Base-by-base conservation (phyloP, 2,888 invertebrate genomes). In the Pseudococcus longispinus region DNA sequence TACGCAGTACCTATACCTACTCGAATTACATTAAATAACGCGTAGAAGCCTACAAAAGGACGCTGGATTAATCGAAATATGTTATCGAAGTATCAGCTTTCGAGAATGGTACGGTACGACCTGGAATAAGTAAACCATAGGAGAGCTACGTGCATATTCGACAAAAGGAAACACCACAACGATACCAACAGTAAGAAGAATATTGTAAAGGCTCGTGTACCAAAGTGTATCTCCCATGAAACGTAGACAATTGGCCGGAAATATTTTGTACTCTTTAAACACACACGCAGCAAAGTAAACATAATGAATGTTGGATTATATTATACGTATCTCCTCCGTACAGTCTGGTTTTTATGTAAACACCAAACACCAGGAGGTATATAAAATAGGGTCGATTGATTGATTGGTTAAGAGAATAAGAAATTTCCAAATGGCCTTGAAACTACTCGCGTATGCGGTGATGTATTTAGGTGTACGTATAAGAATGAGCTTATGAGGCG, bases 161-260 rank as follows among this genome's bases (percentile, higher is more conserved):
- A 60, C 60, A 20, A 20, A 55, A n/a, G 60, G 20, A 55, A n/a
- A 60, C 20, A 20, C 60, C 20, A 60, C 60, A 11, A 37, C 13
- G 23, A 2, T 60, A 15, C 1, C 8, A 60, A 23, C 37, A 37
- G 37, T 37, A 60, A 23, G 23, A 23, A 9, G 11, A 60, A n/a
- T 55, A n/a, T n/a, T n/a, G n/a, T n/a, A 60, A 60, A 23, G 60
- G 60, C 9, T 60, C 23, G 23, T 60, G 23, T 13, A 60, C 60
- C 11, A 32, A 29, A 29, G 65, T 65, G 8, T 29, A 70, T 26
- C 65, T 65, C 11, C 65, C 65, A 65, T 65, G 65, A 65, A 26
- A 55, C n/a, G 65, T 18, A 70, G 26, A 70, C 70, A 70, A 70
- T 70, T 29, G 70, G 29, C 70, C 70, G 70, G 70, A 70, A 70